Evolutionary conservation across 2,113 vertebrate genomes (phyloP).

Genomic region (Speoplatyrhinus poulsoni): DNA sequence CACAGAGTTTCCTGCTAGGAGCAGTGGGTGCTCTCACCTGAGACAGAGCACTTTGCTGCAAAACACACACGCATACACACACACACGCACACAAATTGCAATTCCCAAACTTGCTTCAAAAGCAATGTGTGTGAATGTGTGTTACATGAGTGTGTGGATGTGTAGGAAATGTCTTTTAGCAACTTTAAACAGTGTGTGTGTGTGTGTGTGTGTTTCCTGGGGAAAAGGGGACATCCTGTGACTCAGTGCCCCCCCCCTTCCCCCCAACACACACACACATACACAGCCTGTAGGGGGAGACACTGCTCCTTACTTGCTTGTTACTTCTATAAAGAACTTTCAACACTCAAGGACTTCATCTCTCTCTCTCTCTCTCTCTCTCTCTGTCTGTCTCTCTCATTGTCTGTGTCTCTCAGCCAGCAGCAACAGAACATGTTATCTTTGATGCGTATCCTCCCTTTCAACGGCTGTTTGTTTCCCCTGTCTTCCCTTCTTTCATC

Average conservation of each 20-base stretch:
- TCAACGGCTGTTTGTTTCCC: neutral
- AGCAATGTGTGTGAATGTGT: neutral
- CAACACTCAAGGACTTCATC: too few relatives aligned
- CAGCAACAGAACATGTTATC: slow-evolving; percentile 26
- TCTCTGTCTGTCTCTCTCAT: slow-evolving; percentile 1
- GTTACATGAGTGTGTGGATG: neutral
- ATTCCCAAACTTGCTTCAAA: neutral
- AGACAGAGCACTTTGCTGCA: slow-evolving; percentile 15
- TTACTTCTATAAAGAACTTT: neutral
- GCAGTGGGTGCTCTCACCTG: slow-evolving; percentile 61
- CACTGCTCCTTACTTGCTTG: slow-evolving; percentile 7
- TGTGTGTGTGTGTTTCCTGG: slow-evolving; percentile 48
- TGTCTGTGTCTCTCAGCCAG: slow-evolving; percentile 9
- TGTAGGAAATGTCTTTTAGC: neutral
- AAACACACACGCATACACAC: slow-evolving; percentile 35
- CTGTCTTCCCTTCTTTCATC: slow-evolving; percentile 4
- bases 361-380: too few relatives aligned
- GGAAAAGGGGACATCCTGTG: slow-evolving; percentile 92
- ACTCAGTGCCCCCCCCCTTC: slow-evolving; percentile 78
- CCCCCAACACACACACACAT: slow-evolving; percentile 19
- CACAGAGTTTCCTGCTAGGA: slow-evolving; percentile 9
- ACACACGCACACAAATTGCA: slow-evolving; percentile 4
- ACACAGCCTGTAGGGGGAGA: slow-evolving; percentile 1
- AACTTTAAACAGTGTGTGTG: neutral
- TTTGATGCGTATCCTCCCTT: neutral